Conservation (phyloP, 2,797 vertebrate species). For the Chromobotia macracanthus region DNA sequence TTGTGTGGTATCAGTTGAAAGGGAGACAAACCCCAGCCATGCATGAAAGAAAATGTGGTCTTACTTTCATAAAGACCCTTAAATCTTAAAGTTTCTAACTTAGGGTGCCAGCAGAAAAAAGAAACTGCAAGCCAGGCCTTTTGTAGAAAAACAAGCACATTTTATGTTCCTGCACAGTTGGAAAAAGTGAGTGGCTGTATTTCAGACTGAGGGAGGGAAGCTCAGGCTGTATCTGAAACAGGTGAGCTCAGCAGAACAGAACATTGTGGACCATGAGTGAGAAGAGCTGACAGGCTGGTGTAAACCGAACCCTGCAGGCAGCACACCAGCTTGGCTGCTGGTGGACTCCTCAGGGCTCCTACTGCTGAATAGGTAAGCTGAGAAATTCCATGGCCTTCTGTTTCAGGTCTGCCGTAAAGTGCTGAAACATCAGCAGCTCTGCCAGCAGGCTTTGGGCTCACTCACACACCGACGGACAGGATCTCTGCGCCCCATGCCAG, state of each 20-base stretch:
- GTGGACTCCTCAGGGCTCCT: constrained; percentile 64
- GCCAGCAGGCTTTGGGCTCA: constrained; percentile 50
- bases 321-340: constrained; percentile 71
- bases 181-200: constrained; percentile 42
- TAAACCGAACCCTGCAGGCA: constrained; percentile 52
- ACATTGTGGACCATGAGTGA: constrained; percentile 40
- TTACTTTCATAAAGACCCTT: constrained; percentile 48
- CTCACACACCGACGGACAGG: constrained; percentile 58
- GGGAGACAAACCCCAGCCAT: constrained; percentile 12
- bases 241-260: constrained; percentile 22
- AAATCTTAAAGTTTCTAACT: constrained; percentile 55
- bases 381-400: constrained; percentile 79
- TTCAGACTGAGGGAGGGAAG: constrained; percentile 35
- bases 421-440: constrained; percentile 76
- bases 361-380: constrained; percentile 80
- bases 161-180: constrained; percentile 52
- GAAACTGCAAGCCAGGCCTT: constrained; percentile 50
- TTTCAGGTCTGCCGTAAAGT: constrained; percentile 74
- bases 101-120: constrained; percentile 54
- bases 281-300: constrained; percentile 35
- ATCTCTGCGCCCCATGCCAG: background rate
- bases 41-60: constrained; percentile 45
- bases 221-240: constrained; percentile 37
- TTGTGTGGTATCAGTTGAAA: constrained; percentile 27
- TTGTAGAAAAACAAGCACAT: constrained; percentile 40